Evolutionary conservation across 23 tunicate genomes (phyloP).

Genomic region (Trididemnum miniatum): DNA sequence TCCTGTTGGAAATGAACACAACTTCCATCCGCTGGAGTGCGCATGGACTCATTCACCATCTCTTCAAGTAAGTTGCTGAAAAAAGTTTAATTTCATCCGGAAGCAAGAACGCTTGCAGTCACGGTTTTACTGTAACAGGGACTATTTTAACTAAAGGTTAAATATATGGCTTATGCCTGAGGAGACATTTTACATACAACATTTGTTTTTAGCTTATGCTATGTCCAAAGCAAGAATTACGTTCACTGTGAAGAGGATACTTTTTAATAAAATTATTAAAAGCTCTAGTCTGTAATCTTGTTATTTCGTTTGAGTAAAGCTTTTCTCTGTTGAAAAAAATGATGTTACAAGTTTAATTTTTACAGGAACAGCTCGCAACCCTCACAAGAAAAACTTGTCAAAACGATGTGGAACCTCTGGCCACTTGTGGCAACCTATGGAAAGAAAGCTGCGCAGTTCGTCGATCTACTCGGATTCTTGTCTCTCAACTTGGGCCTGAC

Average conservation of each 20-base stretch:
- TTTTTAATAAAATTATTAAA: too few relatives aligned
- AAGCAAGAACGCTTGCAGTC: too few relatives aligned
- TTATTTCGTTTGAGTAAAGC: too few relatives aligned
- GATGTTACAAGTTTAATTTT: too few relatives aligned
- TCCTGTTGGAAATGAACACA: constrained; percentile 79
- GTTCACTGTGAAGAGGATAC: too few relatives aligned
- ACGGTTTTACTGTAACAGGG: too few relatives aligned
- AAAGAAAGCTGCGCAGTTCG: constrained; percentile 78
- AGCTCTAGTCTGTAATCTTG: too few relatives aligned
- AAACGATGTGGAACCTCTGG: constrained; percentile 77
- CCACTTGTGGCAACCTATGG: constrained; percentile 65
- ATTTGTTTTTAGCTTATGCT: too few relatives aligned
- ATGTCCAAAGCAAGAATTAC: too few relatives aligned
- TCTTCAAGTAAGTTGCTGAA: constrained; percentile 70
- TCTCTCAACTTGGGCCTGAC: constrained; percentile 56
- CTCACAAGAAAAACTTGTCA: constrained; percentile 43
- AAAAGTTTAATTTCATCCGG: too few relatives aligned
- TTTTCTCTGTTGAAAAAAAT: too few relatives aligned
- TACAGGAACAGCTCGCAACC: constrained; percentile 47
- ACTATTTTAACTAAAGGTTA: too few relatives aligned
- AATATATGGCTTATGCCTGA: background rate
- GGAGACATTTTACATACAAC: background rate
- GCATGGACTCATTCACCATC: constrained; percentile 57
- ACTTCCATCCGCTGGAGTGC: constrained; percentile 82
- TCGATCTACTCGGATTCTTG: constrained; percentile 85